Base-by-base conservation (phyloP, 2,113 vertebrate species). In the Circaetus cinerascens region DNA sequence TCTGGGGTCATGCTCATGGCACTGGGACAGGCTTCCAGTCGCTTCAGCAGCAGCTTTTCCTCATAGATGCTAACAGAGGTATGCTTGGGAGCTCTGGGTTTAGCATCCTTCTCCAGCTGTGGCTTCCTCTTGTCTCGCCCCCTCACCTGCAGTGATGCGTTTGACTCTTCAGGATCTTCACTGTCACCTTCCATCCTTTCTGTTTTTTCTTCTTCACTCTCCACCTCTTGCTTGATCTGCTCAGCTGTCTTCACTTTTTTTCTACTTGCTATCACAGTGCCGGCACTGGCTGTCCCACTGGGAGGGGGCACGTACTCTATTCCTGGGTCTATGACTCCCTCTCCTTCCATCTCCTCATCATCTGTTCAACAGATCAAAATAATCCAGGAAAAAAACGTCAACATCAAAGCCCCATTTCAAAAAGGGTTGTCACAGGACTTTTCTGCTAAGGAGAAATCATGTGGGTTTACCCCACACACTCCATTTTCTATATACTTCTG, bases 271-370 rank as follows among this genome's bases (percentile, higher is more conserved):
- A 98, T 71, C 53, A 98, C 88, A 27, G 97, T 85, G 18, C 97
- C 98, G 51, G 97, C 92, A 53, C 97, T 66, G 1, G 91, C 93
- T 22, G 97, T 78, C 32, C 98, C 93, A 53, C 97, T 97, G n/a
- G 98, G 96, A 26, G 99, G 99, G 1, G 99, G 99, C 4, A 99
- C 22, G 2, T 99, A 99, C 97, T 99, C 99, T 93, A 99, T 99
- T 63, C 99, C 99, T 0, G 99, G 99, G 95, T 99, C 99, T 60
- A 99, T 99, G 94, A 99, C 98, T 7, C 99, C 98, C 34, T 99
- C 99, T 2, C 98, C 98, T 83, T 99, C 99, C 96, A 99, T 95
- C 96, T 99, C 99, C 60, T 99, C 99, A 29, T 99, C 99, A 83
- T 99, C 99, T 99, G 97, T 41, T 87, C 34, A 67, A 80, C 45